Evolutionary conservation across 2,888 invertebrate species (phyloP), one percentile per base, ranked within the genome.

Genomic region (Melinaea marsaeus): DNA sequence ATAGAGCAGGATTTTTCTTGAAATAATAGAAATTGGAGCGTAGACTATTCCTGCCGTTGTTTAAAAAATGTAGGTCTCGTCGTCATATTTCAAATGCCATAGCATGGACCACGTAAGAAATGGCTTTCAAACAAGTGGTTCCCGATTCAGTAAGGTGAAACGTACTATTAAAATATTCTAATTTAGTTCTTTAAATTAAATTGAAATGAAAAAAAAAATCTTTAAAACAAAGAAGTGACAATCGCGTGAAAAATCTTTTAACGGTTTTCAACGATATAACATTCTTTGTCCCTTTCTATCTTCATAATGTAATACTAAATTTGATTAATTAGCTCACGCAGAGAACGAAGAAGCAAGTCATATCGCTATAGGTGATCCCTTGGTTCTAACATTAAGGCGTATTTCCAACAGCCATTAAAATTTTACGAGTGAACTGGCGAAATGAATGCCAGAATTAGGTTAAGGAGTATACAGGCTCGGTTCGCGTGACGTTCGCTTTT

Each of bases 371-470:
- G 74, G 77, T 75, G 75, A 78, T 78, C 78, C 77, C 79, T 81
- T 79, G 79, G 75, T 72, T 76, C 75, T 73, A 77, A 77, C 79
- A 78, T 79, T 76, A 78, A 79, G 77, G 79, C 80, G 78, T 68
- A 79, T 84, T 88, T 87, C 81, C 81, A 80, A 72, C 72, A 69
- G 80, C 84, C 81, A 88, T 89, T 90, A 90, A 89, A 87, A 84
- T 87, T 89, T 88, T 86, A 90, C 84, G 86, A 88, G 77, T 86
- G 85, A 87, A 81, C 84, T 86, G 86, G 80, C 80, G 82, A 86
- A 90, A 87, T 88, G 84, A 88, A 88, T 83, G 81, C 80, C 80
- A 76, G 84, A 89, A 89, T 88, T 86, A 84, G 88, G 88, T 88
- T 88, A 88, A 85, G 84, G 81, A 84, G 79, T 77, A 79, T 77